phyloP scores from a whole-genome alignment of 2,888 invertebrate species.

The Synanthedon formicaeformis region DNA sequence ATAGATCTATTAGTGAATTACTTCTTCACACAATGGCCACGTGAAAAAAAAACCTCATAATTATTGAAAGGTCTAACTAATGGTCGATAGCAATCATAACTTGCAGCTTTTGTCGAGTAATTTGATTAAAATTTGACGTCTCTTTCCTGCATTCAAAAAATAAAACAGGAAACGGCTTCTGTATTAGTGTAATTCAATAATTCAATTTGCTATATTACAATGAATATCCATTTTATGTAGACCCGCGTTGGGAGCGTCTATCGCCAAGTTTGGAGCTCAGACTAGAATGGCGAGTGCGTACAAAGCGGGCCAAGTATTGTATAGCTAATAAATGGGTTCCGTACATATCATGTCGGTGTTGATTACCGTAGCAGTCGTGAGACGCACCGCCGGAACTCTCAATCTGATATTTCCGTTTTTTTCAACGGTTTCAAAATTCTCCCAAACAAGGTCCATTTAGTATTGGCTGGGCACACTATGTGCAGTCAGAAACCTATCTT shows the following conservation, averaged over 20 bases:
- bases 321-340: slow-evolving; percentile 36
- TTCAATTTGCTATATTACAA: slow-evolving; percentile 22
- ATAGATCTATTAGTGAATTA: slow-evolving; percentile 1
- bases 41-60: slow-evolving; percentile 5
- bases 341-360: slow-evolving; percentile 47
- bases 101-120: slow-evolving; percentile 36
- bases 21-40: slow-evolving; percentile 12
- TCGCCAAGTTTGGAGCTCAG: background rate
- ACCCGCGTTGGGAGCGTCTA: slow-evolving; percentile 8
- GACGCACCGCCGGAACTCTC: slow-evolving; percentile 31
- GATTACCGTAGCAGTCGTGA: slow-evolving; percentile 20
- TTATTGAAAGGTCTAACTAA: background rate
- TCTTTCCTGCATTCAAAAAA: slow-evolving; percentile 34
- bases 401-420: slow-evolving; percentile 50
- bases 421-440: background rate
- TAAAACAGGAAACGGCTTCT: slow-evolving; percentile 43
- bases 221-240: slow-evolving; percentile 16
- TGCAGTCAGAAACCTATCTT: no score
- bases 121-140: slow-evolving; percentile 64
- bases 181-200: slow-evolving; percentile 45
- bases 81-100: slow-evolving; percentile 42
- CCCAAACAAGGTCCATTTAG: no score
- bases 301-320: slow-evolving; percentile 10
- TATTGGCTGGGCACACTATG: no score
- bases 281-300: background rate